Base-by-base conservation (phyloP, 2,888 invertebrate species). In the Frankliniella intonsa region DNA sequence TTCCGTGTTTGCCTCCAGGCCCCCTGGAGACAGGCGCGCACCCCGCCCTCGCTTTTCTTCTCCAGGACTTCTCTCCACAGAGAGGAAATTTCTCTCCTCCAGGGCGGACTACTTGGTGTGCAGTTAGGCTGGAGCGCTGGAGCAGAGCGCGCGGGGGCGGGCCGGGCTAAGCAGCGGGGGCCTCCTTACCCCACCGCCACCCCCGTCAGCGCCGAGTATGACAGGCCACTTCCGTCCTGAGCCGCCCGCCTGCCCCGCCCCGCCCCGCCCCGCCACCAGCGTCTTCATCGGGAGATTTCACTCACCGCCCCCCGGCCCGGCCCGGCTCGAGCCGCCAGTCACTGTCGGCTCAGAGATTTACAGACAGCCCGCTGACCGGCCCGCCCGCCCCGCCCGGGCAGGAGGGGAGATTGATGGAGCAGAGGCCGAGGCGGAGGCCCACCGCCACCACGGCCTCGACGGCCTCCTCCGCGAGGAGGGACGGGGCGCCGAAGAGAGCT, bases 1-100 rank as follows among this genome's bases (percentile, higher is more conserved):
- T 76, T 22, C 69, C 69, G 25, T 76, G 69, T 76, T 76, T 76
- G 69, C 69, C 69, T 76, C 69, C 69, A 12, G 69, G 38, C 38
- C 38, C 38, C 38, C 38, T 38, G 38, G 38, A 38, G 38, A 38
- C 38, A 38, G 38, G 38, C 38, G 38, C 38, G 38, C 38, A 38
- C 38, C 38, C 38, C 5, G 38, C 38, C 38, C 55, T 76, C 69
- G 25, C 69, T 76, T 22, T 22, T 22, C 22, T 69, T 38, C 38
- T 69, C 69, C 0, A 19, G 55, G 14, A 55, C 55, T 69, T 11
- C 69, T 22, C 69, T 9, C 65, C 9, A 69, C 38, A 38, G 38
- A 38, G 38, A 38, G 38, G 38, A 5, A 76, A 76, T 76, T 38
- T 38, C 8, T 76, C 69, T 76, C 69, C 8, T n/a, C n/a, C n/a